A percentile compares a stretch with the other conserved stretches of the same genome.
These are phyloP conservation scores for Gulo gulo DNA, from an alignment of 2,113 vertebrate species.

Conservation along the genomic window DNA sequence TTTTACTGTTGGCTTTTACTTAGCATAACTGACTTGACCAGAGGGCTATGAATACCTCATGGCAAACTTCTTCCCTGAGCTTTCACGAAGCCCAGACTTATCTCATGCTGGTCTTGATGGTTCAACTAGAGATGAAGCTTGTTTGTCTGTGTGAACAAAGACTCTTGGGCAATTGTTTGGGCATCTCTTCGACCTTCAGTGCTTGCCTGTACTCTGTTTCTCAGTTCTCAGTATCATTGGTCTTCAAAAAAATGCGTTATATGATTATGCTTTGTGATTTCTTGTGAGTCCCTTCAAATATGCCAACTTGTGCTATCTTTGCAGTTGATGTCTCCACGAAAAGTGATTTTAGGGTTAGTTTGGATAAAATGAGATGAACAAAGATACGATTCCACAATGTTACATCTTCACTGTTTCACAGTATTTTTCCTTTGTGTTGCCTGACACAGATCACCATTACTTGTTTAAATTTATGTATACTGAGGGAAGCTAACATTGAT, in stretches of 20 bases:
- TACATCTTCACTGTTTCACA: not conserved
- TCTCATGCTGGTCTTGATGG: not conserved
- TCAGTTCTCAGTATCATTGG: not conserved
- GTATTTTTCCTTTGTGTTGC: not conserved
- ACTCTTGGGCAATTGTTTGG: not conserved
- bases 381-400: not conserved
- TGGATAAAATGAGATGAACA: not conserved
- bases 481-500: not conserved
- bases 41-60: not conserved
- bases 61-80: not conserved
- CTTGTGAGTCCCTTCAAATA: too few species aligned
- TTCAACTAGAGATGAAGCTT: not conserved
- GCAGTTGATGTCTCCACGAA: not conserved
- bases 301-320: not conserved
- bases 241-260: not conserved
- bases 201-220: too few species aligned
- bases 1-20: not conserved
- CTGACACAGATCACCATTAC: not conserved
- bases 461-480: not conserved
- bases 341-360: not conserved
- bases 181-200: not conserved
- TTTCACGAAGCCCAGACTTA: not conserved
- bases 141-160: not conserved
- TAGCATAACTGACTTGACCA: not conserved
- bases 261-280: not conserved